Conservation (phyloP, 2,113 vertebrate species). For the Scytalopus superciliaris region DNA sequence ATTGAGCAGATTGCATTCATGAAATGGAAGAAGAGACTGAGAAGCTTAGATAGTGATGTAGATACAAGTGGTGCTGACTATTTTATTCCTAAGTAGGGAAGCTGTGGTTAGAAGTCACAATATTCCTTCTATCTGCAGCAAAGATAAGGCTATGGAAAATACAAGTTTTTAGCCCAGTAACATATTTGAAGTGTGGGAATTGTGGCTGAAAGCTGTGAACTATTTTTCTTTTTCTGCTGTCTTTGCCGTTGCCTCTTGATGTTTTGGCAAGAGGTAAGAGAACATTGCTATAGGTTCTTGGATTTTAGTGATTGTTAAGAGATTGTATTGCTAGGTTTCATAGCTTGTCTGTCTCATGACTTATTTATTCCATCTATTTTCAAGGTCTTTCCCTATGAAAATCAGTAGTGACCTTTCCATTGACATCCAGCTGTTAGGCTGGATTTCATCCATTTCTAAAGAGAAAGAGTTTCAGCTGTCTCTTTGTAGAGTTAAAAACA, state of each 20-base stretch:
- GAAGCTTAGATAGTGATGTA: background rate
- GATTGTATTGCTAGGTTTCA: background rate
- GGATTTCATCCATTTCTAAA: background rate
- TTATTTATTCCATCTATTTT: background rate
- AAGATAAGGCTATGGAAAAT: background rate
- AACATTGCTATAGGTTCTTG: background rate
- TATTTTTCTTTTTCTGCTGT: background rate
- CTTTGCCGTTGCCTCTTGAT: background rate
- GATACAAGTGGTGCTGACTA: background rate
- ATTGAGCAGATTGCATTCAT: background rate
- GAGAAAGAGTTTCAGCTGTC: too few species aligned
- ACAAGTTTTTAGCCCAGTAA: background rate
- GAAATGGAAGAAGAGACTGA: background rate
- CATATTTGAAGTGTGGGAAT: background rate
- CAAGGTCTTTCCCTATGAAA: background rate
- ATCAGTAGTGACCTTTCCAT: background rate
- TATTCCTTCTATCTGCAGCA: background rate
- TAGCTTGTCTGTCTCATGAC: background rate
- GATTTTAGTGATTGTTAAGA: background rate
- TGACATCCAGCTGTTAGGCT: background rate
- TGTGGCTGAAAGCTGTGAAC: background rate
- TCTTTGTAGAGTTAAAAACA: background rate
- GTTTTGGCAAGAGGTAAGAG: background rate
- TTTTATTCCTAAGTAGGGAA: background rate
- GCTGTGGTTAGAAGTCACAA: background rate